Base-by-base conservation (phyloP, 1,140 invertebrate genomes). In the Drosophila pruinosa region DNA sequence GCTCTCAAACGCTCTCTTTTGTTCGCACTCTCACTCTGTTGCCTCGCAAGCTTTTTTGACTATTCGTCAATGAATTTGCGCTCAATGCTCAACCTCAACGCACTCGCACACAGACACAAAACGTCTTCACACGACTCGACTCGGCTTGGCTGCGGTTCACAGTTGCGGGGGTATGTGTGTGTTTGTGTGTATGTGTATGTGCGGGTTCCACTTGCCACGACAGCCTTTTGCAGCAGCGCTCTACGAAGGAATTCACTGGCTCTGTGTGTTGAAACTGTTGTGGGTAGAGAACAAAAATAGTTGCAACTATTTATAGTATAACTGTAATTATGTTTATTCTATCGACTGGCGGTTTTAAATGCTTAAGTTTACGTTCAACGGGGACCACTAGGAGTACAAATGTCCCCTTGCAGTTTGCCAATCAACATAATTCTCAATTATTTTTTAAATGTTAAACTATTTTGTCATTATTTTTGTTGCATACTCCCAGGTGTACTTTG, bases 131-230 rank as follows among this genome's bases (percentile, higher is more conserved):
- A 43, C 48, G 28, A 8, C 34, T 58, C 38, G 76, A 64, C 67
- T n/a, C n/a, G 71, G 43, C 67, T 19, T 31, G 71, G 50, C 45
- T 48, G 38, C 57, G 57, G 24, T 34, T 72, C 22, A 14, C 45
- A 48, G 58, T 39, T 43, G 45, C 24, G 36, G 47, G 57, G 57
- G 67, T 79, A 52, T 78, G 54, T 67, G 71, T 62, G 28, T 67
- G 62, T 28, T 57, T 43, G 57, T 63, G 17, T 68, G 34, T 56
- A 36, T 78, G 62, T 81, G 59, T 86, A 62, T 88, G 77, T 82
- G 73, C 58, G 80, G 72, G 61, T 78, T 64, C 56, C 80, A 85
- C 73, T 86, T 88, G 82, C 81, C 81, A 86, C 81, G 81, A 86
- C 77, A 73, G 74, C 80, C 81, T 75, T 78, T 88, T 78, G 59